phyloP scores from a whole-genome alignment of 2,113 vertebrate genomes.

The Malurus melanocephalus region DNA sequence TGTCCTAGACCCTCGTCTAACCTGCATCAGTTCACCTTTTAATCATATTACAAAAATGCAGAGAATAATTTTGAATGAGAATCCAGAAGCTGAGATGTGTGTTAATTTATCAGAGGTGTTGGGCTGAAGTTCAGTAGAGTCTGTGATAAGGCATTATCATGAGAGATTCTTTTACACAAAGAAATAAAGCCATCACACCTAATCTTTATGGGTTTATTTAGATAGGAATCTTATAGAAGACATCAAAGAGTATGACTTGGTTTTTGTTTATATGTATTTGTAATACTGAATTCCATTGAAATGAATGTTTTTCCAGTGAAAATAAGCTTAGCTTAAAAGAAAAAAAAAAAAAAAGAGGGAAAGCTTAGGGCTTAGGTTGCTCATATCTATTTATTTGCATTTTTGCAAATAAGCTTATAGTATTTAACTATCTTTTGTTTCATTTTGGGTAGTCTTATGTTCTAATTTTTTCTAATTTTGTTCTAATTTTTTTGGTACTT shows the following conservation, averaged over 20 bases:
- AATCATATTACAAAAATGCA: not conserved
- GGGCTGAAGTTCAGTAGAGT: not conserved
- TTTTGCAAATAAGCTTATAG: not conserved
- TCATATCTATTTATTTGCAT: not conserved
- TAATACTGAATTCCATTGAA: not conserved
- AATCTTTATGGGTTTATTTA: not conserved
- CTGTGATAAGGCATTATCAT: not conserved
- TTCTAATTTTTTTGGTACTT: not conserved
- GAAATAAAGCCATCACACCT: not conserved
- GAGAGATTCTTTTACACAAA: not conserved
- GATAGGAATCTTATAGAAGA: not conserved
- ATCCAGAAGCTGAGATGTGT: not conserved
- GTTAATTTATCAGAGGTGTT: not conserved
- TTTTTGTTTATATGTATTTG: not conserved
- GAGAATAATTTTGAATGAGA: not conserved
- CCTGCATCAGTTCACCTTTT: not conserved
- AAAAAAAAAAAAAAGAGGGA: not conserved
- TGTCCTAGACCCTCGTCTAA: too few relatives aligned
- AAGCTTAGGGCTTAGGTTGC: not conserved
- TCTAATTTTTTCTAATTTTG: too few relatives aligned
- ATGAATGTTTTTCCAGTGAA: not conserved
- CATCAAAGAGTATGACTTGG: not conserved
- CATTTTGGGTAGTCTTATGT: not conserved
- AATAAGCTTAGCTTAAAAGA: not conserved
- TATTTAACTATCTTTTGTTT: not conserved